Base-by-base conservation (phyloP, 2,797 vertebrate genomes). In the Crenichthys baileyi region DNA sequence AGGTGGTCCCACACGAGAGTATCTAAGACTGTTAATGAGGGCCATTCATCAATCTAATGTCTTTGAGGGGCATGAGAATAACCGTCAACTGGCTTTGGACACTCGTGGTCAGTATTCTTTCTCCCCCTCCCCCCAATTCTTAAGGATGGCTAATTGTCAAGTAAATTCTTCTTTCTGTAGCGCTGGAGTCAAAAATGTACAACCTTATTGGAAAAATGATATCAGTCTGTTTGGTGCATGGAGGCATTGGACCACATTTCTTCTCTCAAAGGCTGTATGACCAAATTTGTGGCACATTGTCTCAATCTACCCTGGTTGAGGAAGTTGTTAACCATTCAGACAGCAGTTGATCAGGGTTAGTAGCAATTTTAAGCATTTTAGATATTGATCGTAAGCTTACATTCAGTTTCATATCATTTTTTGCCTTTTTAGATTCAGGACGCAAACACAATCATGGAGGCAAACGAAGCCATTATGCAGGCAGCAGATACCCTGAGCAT, bases 231-330 rank as follows among this genome's bases (percentile, higher is more conserved):
- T 50, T 50, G 26, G 58, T 61, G 26, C 58, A 60, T 60, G 56
- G 56, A 24, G 56, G 56, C n/a, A 29, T 60, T 60, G 56, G 56
- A n/a, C 56, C 56, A 29, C 11, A 61, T 29, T 61, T 61, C 58
- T 61, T 61, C 58, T 61, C 58, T 29, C n/a, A 61, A 61, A 61
- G 58, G 26, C 26, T 61, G n/a, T 61, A 61, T 61, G n/a, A 61
- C n/a, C 58, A 61, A 1, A 61, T 61, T 61, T 31, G 58, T 29
- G 58, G 58, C 58, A 61, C 58, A 31, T 61, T 29, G 26, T 61
- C 58, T 29, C 58, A 61, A 29, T 24, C 26, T 29, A 31, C 58
- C 58, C 58, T 61, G 26, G 58, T 61, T 29, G 58, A 61, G 58
- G 58, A 61, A 61, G 58, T 61, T 61, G 26, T 29, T 61, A 61